Evolutionary conservation across 2,797 vertebrate genomes (phyloP), one percentile per base, ranked within the genome.

Genomic region (Notoglanidium macrostoma): DNA sequence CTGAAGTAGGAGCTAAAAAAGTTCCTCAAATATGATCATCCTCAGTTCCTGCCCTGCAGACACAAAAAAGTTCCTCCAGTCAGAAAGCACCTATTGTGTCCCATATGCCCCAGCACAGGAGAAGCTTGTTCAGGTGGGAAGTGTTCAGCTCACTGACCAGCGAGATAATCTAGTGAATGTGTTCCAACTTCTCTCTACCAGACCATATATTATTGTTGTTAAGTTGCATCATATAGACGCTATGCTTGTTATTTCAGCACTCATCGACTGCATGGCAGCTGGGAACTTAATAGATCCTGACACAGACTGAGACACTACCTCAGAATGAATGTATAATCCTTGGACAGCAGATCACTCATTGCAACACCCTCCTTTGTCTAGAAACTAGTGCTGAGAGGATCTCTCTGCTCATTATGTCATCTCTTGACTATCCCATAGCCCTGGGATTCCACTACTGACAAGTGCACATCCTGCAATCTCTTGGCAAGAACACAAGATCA

Each of bases 261-360:
- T 46, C 40, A 17, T 44, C 12, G 2, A 63, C 78, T 46, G 21
- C 23, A 44, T 5, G 35, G 12, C 78, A 12, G 1, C 57, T 29
- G 79, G 40, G 14, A 44, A 19, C 15, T 3, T 49, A 57, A 61
- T 63, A 61, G 12, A 17, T 44, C 57, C 12, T 81, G 32, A 44
- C 17, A 32, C 21, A 77, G 29, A 35, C 21, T 63, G 54, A 40
- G 29, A 78, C 29, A 32, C 49, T 10, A 35, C 29, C 51, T 78
- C 29, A 19, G 76, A 55, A 78, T 32, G 21, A 40, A 12, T 23
- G 21, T 15, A 40, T 44, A 26, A 40, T 11, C 55, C 21, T 59
- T 29, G 59, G 57, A 63, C 78, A 81, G 78, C 57, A 80, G 35
- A 81, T 63, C 40, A 63, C 26, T 63, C 40, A 63, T 63, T 14